Conservation (phyloP, 1,140 invertebrate species). For the Radopholus similis region DNA sequence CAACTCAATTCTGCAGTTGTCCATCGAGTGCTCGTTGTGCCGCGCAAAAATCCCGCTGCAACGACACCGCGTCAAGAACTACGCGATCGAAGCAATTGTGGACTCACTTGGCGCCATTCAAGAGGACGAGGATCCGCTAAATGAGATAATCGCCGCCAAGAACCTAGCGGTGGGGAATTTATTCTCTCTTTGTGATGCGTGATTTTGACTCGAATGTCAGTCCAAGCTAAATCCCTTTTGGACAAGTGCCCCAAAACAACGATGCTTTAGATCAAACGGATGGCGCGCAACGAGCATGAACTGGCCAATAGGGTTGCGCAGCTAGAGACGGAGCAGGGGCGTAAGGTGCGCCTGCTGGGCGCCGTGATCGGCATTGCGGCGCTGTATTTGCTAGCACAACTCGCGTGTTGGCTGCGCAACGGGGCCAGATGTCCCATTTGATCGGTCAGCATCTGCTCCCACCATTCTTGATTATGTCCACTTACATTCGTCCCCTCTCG, state of each 20-base stretch:
- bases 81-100: constrained; percentile 27
- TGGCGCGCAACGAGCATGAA: background rate
- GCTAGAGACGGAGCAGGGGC: too few relatives aligned
- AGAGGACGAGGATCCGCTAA: background rate
- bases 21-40: constrained; percentile 26
- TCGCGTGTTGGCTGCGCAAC: too few relatives aligned
- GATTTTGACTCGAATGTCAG: background rate
- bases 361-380: too few relatives aligned
- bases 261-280: background rate
- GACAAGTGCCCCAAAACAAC: background rate
- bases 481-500: too few relatives aligned
- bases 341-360: too few relatives aligned
- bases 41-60: constrained; percentile 2
- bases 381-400: too few relatives aligned
- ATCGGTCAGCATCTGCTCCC: too few relatives aligned
- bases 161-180: constrained; percentile 21
- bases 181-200: background rate
- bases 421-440: too few relatives aligned
- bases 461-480: too few relatives aligned
- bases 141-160: constrained; percentile 24
- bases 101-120: constrained; percentile 17
- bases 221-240: background rate
- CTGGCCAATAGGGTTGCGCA: background rate
- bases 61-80: constrained; percentile 4
- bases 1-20: background rate